A percentile compares a stretch with the other conserved stretches of the same genome.
Conservation (phyloP, 2,113 vertebrate species). For the Cyanoramphus novaezelandiae region DNA sequence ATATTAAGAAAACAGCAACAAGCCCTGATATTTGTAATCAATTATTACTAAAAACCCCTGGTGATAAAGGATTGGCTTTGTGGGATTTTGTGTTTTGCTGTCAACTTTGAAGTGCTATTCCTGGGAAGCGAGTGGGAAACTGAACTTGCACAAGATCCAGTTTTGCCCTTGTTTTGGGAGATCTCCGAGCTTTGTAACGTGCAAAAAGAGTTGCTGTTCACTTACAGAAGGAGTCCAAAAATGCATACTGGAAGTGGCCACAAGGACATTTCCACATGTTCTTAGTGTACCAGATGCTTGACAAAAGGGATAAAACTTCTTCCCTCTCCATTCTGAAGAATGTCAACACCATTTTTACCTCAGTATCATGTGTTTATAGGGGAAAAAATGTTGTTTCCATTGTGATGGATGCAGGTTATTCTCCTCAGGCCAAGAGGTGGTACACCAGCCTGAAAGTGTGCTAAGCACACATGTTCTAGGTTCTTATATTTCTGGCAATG, state of each 20-base stretch:
- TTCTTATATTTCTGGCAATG: neutral
- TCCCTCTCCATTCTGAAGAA: neutral
- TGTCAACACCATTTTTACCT: neutral
- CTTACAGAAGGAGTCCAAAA: neutral
- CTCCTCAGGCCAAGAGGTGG: neutral
- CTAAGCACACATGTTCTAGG: neutral
- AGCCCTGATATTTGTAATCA: neutral
- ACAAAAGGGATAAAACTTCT: neutral
- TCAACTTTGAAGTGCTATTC: neutral
- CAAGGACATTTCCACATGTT: neutral
- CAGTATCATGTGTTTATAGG: neutral
- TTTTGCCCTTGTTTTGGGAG: neutral
- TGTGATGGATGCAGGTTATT: neutral
- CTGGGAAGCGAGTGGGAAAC: neutral
- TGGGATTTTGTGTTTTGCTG: neutral
- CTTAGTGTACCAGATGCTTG: neutral
- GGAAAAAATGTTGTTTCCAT: neutral
- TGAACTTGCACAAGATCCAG: neutral
- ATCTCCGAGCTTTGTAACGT: neutral
- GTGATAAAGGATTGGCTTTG: neutral
- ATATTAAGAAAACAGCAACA: neutral
- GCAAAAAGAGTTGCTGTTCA: neutral
- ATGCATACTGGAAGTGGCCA: neutral
- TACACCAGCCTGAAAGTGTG: neutral
- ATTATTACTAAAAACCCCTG: neutral